These are phyloP conservation scores for Sebastes oblongus DNA, from an alignment of 2,797 vertebrate genomes.

Conservation along the genomic window DNA sequence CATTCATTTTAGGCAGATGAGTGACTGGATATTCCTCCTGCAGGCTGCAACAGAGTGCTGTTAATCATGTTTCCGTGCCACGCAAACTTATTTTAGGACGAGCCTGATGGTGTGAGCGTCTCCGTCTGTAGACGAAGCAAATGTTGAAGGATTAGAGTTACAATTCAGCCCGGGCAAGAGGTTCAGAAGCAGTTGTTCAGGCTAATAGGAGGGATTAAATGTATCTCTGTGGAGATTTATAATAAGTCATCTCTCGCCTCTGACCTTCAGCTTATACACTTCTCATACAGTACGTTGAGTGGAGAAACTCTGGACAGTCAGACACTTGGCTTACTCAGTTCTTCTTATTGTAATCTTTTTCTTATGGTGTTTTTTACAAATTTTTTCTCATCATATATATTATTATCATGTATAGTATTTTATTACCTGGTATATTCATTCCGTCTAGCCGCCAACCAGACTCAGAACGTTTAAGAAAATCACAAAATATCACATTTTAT, in stretches of 20 bases:
- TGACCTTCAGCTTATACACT: not conserved
- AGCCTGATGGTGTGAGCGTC: not conserved
- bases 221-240: not conserved
- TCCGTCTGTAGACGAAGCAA: not conserved
- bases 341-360: not conserved
- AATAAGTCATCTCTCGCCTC: not conserved
- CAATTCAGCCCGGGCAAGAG: not conserved
- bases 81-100: not conserved
- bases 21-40: not conserved
- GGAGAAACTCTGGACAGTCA: not conserved
- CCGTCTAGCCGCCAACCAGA: not conserved
- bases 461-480: not conserved
- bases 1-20: not conserved
- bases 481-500: not conserved
- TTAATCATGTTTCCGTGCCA: not conserved
- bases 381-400: not conserved
- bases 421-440: not conserved
- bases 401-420: not conserved
- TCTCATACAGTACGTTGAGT: not conserved
- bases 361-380: not conserved
- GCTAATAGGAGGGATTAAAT: not conserved
- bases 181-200: not conserved
- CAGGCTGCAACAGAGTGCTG: no score
- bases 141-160: slow-evolving; percentile 6
- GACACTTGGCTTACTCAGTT: not conserved